Conservation (phyloP, 2,113 vertebrate genomes). For the Illadopsis cleaveri region DNA sequence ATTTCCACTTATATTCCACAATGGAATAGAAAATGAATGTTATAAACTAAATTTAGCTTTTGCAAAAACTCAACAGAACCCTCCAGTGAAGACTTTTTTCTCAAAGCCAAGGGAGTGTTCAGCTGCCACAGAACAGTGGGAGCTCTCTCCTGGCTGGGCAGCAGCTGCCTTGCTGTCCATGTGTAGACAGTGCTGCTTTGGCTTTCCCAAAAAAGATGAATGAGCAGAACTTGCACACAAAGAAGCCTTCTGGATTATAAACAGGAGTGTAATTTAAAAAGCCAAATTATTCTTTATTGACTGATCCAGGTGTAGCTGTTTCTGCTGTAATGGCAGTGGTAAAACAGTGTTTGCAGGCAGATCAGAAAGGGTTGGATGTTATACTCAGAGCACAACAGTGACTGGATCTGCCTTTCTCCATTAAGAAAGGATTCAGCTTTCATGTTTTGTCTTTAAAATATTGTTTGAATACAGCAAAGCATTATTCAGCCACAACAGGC, state of each 20-base stretch:
- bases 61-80: neutral
- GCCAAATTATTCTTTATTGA: neutral
- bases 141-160: neutral
- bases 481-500: neutral
- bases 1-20: neutral
- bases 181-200: neutral
- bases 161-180: neutral
- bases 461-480: neutral
- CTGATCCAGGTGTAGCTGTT: neutral
- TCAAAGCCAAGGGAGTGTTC: neutral
- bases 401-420: neutral
- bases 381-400: neutral
- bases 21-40: neutral
- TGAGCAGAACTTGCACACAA: neutral
- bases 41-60: neutral
- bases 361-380: neutral
- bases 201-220: slow-evolving; percentile 7
- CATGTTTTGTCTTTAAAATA: neutral
- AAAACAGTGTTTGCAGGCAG: neutral
- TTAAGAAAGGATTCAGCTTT: neutral
- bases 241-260: neutral
- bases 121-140: neutral
- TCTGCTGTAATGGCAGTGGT: neutral
- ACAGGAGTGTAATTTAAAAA: neutral
- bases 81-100: neutral